A percentile compares a stretch with the other conserved stretches of the same genome.
These are phyloP conservation scores for Pagetopsis macropterus DNA, from an alignment of 2,797 vertebrate species.

Conservation along the genomic window DNA sequence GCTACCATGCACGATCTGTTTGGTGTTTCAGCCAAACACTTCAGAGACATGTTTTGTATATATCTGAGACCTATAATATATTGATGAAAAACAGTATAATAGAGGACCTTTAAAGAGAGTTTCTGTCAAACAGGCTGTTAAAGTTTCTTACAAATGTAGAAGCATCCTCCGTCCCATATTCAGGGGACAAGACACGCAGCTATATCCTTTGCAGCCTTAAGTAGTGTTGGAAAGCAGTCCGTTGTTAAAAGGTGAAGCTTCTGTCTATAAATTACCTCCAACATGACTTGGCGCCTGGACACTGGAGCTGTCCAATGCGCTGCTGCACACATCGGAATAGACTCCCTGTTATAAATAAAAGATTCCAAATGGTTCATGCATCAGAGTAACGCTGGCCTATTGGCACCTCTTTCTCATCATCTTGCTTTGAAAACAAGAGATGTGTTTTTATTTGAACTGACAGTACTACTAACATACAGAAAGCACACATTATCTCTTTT, in stretches of 20 bases:
- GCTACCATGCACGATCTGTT: too few species aligned
- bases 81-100: too few species aligned
- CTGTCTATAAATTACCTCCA: constrained; percentile 63
- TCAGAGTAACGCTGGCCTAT: constrained; percentile 45
- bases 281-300: constrained; percentile 48
- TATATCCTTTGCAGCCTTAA: neutral
- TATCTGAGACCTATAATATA: too few species aligned
- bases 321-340: constrained; percentile 55
- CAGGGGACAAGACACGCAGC: neutral
- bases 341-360: constrained; percentile 73
- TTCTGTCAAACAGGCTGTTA: neutral
- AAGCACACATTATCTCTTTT: constrained; percentile 35
- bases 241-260: constrained; percentile 1
- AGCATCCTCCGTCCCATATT: neutral
- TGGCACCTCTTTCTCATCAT: constrained; percentile 68
- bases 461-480: constrained; percentile 43
- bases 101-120: neutral
- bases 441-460: constrained; percentile 43
- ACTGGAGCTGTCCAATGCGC: constrained; percentile 63
- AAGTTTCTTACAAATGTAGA: neutral
- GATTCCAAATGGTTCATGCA: constrained; percentile 64
- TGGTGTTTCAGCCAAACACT: too few species aligned
- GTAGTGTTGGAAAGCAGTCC: neutral
- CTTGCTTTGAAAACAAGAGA: constrained; percentile 60
- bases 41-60: too few species aligned